Base-by-base conservation (phyloP, 2,797 vertebrate species). In the Enteromius radiatus region DNA sequence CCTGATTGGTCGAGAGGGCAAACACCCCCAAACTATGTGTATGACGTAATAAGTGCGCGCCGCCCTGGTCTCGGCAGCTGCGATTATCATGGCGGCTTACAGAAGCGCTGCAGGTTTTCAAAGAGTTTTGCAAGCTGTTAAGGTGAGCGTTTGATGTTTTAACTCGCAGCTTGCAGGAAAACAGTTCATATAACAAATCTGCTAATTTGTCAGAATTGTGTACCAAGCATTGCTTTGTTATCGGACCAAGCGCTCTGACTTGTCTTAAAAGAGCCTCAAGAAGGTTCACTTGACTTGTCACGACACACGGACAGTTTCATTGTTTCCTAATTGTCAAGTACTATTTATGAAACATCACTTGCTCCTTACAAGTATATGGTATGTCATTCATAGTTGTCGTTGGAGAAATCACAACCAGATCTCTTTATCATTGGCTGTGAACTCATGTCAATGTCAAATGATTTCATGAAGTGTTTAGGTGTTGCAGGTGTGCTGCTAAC, bases 81-180 rank as follows among this genome's bases (percentile, higher is more conserved):
- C 80, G 59, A 59, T 88, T 91, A 82, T 89, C 87, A 95, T 95
- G 94, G 93, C 93, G 89, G 88, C 92, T 47, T 89, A 88, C 89
- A 86, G 88, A 78, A 63, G 89, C 64, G 80, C 88, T 86, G 81
- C 87, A 81, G 77, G 90, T 15, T 45, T 94, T 83, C 88, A 76
- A 59, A 92, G 89, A 74, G 90, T 94, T 59, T 84, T 92, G 74
- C 84, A 86, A 4, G 68, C 86, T 9, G 84, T 84, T 21, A 94
- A 94, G 94, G 94, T 95, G 91, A 94, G 94, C 65, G 14, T 67
- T 64, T 63, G 43, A 5, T 70, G 1, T 43, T 11, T 3, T 1
- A 21, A 23, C 21, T 19, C 1, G 38, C n/a, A 15, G 1, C 7
- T 12, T 73, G 11, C 52, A 10, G 38, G 23, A 5, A 6, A 61